A percentile compares a stretch with the other conserved stretches of the same genome.
phyloP scores from a whole-genome alignment of 2,797 vertebrate species.

The Spinus pinus region DNA sequence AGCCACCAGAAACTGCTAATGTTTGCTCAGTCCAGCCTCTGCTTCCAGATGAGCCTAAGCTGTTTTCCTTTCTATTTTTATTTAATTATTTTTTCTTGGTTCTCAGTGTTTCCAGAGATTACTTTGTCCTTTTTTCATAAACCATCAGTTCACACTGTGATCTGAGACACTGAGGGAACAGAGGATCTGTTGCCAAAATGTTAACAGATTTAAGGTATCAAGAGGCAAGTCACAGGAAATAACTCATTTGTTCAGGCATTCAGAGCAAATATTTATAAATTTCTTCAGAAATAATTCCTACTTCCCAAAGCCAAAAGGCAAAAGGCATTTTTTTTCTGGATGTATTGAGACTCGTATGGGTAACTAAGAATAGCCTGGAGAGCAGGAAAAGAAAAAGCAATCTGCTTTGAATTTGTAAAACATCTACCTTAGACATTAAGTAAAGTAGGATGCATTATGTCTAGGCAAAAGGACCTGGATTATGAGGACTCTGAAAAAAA shows the following conservation, averaged over 20 bases:
- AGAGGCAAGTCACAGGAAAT: conserved; percentile 56
- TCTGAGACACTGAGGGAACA: neutral
- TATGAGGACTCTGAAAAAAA: neutral
- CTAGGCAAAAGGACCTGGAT: neutral
- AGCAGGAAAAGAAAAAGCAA: neutral
- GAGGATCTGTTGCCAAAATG: conserved; percentile 40
- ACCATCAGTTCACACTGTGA: neutral
- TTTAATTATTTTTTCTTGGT: conserved; percentile 6
- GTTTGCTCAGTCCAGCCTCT: neutral
- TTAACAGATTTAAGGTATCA: conserved; percentile 56
- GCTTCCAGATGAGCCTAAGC: conserved; percentile 1
- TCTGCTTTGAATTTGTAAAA: neutral
- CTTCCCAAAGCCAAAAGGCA: conserved; percentile 39
- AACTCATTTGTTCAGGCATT: conserved; percentile 55
- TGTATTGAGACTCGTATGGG: neutral
- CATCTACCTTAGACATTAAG: neutral
- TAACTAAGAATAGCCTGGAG: conserved; percentile 26
- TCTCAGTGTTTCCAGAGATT: conserved; percentile 35
- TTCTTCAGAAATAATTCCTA: conserved; percentile 48
- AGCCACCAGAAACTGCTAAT: neutral
- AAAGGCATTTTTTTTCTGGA: neutral
- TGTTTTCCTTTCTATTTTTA: conserved; percentile 17
- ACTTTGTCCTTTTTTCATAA: conserved; percentile 3
- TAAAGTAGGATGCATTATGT: neutral
- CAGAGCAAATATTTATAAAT: conserved; percentile 62